A percentile compares a stretch with the other conserved stretches of the same genome.
phyloP scores from a whole-genome alignment of 64 coral and sea anemone species.

The Anthopleura sola region DNA sequence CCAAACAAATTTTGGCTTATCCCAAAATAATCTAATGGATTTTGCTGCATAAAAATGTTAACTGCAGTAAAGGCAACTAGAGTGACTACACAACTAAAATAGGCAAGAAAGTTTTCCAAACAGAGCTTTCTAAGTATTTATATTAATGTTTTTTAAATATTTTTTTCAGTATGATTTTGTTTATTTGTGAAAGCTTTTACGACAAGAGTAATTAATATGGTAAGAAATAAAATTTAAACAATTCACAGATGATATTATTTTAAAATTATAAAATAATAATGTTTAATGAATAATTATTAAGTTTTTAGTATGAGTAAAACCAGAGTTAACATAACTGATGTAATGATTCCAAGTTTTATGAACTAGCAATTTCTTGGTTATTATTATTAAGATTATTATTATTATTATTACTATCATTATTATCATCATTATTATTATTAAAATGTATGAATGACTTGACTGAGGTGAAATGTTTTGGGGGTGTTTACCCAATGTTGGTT shows the following conservation, averaged over 20 bases:
- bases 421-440: too few relatives aligned
- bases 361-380: too few relatives aligned
- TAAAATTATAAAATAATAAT: too few relatives aligned
- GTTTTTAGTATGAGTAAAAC: not conserved
- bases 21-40: not conserved
- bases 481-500: slow-evolving; percentile 17
- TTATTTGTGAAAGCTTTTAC: not conserved
- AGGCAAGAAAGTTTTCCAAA: not conserved
- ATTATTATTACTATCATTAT: too few relatives aligned
- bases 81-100: not conserved
- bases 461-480: not conserved
- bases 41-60: not conserved
- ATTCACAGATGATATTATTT: too few relatives aligned
- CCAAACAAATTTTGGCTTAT: too few relatives aligned
- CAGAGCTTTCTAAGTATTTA: not conserved
- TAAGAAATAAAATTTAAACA: too few relatives aligned
- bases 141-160: not conserved
- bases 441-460: not conserved
- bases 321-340: not conserved
- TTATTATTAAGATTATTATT: too few relatives aligned
- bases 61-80: not conserved
- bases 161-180: not conserved
- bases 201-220: too few relatives aligned
- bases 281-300: too few relatives aligned
- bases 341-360: not conserved